Percentiles rank a stretch among this genome's conserved stretches.
Evolutionary conservation across 1,140 invertebrate species (phyloP).

Genomic region (Drosophila obscura): DNA sequence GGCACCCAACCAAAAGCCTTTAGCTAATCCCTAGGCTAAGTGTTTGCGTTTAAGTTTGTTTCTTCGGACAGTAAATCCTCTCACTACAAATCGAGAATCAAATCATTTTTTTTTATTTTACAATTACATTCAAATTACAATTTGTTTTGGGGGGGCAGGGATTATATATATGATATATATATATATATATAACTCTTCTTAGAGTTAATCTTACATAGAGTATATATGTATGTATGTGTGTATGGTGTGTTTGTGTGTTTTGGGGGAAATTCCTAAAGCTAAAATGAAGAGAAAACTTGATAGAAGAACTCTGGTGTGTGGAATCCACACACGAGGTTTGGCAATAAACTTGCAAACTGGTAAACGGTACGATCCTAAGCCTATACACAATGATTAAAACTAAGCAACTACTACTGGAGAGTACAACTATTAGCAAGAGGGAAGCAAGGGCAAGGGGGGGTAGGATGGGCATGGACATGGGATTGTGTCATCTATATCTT

Average conservation of each 20-base stretch:
- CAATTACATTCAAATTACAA: constrained; percentile 48
- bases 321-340: no score
- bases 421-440: no score
- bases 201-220: neutral
- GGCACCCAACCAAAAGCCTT: neutral
- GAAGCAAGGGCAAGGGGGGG: neutral
- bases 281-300: constrained; percentile 4
- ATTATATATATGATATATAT: constrained; percentile 5
- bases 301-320: constrained; percentile 10
- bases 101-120: constrained; percentile 48
- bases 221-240: no score
- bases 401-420: constrained; percentile 27
- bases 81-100: constrained; percentile 41
- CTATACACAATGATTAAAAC: constrained; percentile 44
- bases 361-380: constrained; percentile 42
- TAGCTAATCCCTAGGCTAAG: constrained; percentile 48
- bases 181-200: constrained; percentile 8
- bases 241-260: neutral
- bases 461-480: neutral
- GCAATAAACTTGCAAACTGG: constrained; percentile 25
- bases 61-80: no score
- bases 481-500: neutral
- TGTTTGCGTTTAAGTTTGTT: constrained; percentile 44
- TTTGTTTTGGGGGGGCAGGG: neutral
- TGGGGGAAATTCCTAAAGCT: constrained; percentile 29